These are phyloP conservation scores for Diadegma fenestrale DNA, from an alignment of 2,888 invertebrate species.

Conservation along the genomic window DNA sequence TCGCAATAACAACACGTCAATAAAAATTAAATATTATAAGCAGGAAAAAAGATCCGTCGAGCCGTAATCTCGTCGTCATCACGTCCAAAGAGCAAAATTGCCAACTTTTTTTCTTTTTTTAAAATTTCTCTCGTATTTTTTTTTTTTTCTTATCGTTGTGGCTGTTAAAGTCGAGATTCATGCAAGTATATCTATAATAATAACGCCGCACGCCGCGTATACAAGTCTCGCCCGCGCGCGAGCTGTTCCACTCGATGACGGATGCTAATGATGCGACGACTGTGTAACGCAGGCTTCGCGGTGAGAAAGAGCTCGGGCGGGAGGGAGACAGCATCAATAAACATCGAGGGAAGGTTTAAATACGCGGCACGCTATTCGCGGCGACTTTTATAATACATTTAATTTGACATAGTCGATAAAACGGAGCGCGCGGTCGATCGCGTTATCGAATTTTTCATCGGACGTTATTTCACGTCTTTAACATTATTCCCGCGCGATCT, in stretches of 20 bases:
- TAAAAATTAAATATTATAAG: conserved; percentile 44
- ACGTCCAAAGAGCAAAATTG: conserved; percentile 17
- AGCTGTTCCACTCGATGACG: conserved; percentile 68
- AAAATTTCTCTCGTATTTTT: not conserved
- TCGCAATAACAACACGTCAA: conserved; percentile 32
- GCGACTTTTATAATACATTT: conserved; percentile 39
- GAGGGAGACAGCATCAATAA: conserved; percentile 57
- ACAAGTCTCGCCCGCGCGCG: conserved; percentile 39
- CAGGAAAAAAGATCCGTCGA: conserved; percentile 31
- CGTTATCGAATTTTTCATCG: conserved; percentile 66
- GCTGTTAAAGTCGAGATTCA: conserved; percentile 42
- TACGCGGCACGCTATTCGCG: conserved; percentile 46
- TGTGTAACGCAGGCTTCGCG: conserved; percentile 48
- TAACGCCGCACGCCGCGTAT: conserved; percentile 18
- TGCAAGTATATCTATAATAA: conserved; percentile 42
- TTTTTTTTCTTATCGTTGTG: not conserved
- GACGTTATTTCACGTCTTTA: conserved; percentile 57
- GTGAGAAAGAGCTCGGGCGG: not conserved
- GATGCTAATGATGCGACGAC: conserved; percentile 68
- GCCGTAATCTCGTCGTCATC: conserved; percentile 36
- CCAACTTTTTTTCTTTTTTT: conserved; percentile 36
- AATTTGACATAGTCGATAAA: conserved; percentile 24
- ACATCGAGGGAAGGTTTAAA: conserved; percentile 58
- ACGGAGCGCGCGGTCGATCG: conserved; percentile 24
- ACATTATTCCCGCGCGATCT: conserved; percentile 51